Conservation (phyloP, 2,888 invertebrate species). For the Parnassius glacialis region DNA sequence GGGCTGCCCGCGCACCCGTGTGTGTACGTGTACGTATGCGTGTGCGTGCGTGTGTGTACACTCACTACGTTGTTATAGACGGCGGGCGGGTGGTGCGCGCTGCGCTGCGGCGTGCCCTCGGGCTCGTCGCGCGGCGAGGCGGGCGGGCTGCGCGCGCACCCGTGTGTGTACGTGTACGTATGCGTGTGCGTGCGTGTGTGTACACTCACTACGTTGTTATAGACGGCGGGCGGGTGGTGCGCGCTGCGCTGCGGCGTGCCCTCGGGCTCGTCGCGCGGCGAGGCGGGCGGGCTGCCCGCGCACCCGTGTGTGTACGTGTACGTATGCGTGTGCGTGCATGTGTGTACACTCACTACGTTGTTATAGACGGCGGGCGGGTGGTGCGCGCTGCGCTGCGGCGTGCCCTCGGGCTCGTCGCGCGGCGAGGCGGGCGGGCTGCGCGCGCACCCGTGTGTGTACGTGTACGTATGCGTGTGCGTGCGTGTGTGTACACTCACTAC, state of each 20-base stretch:
- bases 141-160: constrained; percentile 40
- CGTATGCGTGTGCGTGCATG: not conserved
- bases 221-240: constrained; percentile 30
- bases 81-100: constrained; percentile 31
- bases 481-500: not conserved
- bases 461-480: not conserved
- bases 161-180: not conserved
- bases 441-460: constrained; percentile 26
- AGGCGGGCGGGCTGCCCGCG: constrained; percentile 42
- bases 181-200: not conserved
- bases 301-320: constrained; percentile 13
- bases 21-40: no score
- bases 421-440: constrained; percentile 47
- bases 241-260: constrained; percentile 35
- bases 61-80: constrained; percentile 38
- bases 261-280: constrained; percentile 40
- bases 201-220: constrained; percentile 36
- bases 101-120: constrained; percentile 33
- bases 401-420: constrained; percentile 34
- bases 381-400: constrained; percentile 36
- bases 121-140: constrained; percentile 42
- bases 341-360: constrained; percentile 20
- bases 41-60: not conserved
- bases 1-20: constrained; percentile 33
- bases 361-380: constrained; percentile 38